Evolutionary conservation across 1,140 invertebrate species (phyloP).

Genomic region (Achatina immaculata): DNA sequence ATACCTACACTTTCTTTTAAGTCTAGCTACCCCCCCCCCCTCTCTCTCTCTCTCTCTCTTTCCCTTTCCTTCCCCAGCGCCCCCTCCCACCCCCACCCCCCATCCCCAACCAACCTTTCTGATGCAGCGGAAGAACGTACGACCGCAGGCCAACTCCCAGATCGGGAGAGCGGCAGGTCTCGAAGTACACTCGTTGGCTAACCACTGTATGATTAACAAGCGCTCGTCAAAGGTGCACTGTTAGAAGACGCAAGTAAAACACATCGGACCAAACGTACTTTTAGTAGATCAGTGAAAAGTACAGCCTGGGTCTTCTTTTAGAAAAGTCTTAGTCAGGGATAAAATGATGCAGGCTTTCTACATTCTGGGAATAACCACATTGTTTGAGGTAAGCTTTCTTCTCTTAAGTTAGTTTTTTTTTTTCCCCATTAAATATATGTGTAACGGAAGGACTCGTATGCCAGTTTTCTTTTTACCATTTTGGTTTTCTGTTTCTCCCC

Average conservation of each 20-base stretch:
- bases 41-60: no score
- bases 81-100: not conserved
- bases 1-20: no score
- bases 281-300: no score
- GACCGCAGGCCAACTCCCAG: not conserved
- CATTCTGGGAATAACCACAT: not conserved
- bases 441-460: no score
- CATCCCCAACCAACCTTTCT: no score
- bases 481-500: not conserved
- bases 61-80: no score
- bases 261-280: no score
- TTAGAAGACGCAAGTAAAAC: not conserved
- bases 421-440: no score
- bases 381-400: not conserved
- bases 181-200: not conserved
- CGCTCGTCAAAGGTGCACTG: not conserved
- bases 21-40: no score
- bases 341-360: not conserved
- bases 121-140: not conserved
- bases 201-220: not conserved
- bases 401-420: no score
- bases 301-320: no score
- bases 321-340: no score
- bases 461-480: not conserved
- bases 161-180: not conserved